Conservation (phyloP, 2,888 invertebrate genomes). For the Trilocha varians region DNA sequence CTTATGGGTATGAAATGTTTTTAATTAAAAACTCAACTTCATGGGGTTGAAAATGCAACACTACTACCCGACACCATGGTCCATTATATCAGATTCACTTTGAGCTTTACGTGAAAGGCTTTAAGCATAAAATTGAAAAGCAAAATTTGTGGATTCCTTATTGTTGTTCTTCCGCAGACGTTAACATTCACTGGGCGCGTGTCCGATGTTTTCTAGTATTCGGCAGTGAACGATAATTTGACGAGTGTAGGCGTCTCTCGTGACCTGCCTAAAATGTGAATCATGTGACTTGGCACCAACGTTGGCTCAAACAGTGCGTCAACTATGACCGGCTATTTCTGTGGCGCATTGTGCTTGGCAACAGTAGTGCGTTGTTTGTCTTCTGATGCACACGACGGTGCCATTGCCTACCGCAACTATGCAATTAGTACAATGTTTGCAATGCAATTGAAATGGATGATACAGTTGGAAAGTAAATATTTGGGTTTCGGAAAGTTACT, state of each 20-base stretch:
- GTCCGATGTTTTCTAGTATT: slow-evolving; percentile 1
- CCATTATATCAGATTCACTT: too few species aligned
- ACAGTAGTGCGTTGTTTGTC: slow-evolving; percentile 21
- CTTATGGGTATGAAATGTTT: too few species aligned
- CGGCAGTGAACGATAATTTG: slow-evolving; percentile 9
- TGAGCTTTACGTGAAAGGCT: too few species aligned
- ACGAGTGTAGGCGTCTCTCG: slow-evolving; percentile 48
- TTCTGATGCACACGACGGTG: neutral
- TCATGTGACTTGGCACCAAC: slow-evolving; percentile 65
- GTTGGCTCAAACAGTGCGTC: slow-evolving; percentile 46
- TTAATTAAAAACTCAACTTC: too few species aligned
- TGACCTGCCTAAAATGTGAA: slow-evolving; percentile 59
- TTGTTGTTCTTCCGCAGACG: neutral
- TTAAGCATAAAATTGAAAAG: too few species aligned
- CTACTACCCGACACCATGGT: too few species aligned
- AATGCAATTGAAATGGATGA: too few species aligned
- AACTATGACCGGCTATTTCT: slow-evolving; percentile 52
- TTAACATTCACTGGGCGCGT: slow-evolving; percentile 2
- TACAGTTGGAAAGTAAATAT: too few species aligned
- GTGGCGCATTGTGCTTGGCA: slow-evolving; percentile 41
- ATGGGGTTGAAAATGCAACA: too few species aligned
- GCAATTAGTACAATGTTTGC: slow-evolving; percentile 1
- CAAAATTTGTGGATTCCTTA: too few species aligned
- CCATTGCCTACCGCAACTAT: neutral
- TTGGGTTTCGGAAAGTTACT: too few species aligned